These are phyloP conservation scores for Marisa cornuarietis DNA, from an alignment of 1,140 invertebrate species.

Conservation along the genomic window DNA sequence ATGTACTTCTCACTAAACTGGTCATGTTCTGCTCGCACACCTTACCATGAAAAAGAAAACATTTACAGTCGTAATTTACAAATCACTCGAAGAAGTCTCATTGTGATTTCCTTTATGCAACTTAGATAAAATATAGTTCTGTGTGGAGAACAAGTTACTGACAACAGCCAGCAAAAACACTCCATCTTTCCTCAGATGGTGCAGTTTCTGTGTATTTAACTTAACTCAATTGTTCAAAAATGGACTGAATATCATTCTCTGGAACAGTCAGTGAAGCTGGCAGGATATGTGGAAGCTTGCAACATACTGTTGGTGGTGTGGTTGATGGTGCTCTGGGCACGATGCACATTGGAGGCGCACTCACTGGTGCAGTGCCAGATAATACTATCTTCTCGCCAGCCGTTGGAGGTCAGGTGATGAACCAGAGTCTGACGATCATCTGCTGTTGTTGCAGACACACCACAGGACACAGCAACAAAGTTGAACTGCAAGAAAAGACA, in stretches of 20 bases:
- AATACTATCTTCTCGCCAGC: constrained; percentile 56
- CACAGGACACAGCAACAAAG: constrained; percentile 59
- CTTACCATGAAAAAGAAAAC: neutral
- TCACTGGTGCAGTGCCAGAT: constrained; percentile 58
- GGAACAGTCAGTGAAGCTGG: too few species aligned
- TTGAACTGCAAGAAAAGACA: constrained; percentile 46
- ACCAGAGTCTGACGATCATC: constrained; percentile 50
- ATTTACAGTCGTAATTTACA: constrained; percentile 1
- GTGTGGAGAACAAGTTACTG: too few species aligned
- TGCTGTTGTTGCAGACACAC: constrained; percentile 36
- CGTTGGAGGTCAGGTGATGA: constrained; percentile 56
- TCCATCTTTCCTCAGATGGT: too few species aligned
- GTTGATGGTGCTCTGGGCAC: constrained; percentile 46
- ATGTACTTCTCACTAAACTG: constrained; percentile 38
- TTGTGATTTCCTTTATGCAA: too few species aligned
- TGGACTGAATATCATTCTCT: too few species aligned
- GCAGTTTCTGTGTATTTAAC: too few species aligned
- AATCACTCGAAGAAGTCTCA: neutral
- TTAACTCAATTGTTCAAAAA: too few species aligned
- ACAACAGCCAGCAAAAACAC: too few species aligned
- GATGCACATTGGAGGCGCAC: constrained; percentile 53
- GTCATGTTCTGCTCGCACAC: constrained; percentile 33
- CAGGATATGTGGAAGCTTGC: neutral
- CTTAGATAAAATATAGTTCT: too few species aligned
- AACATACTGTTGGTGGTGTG: constrained; percentile 42